These are phyloP conservation scores for Gephyroberyx darwinii DNA, from an alignment of 2,797 vertebrate genomes.

Conservation along the genomic window DNA sequence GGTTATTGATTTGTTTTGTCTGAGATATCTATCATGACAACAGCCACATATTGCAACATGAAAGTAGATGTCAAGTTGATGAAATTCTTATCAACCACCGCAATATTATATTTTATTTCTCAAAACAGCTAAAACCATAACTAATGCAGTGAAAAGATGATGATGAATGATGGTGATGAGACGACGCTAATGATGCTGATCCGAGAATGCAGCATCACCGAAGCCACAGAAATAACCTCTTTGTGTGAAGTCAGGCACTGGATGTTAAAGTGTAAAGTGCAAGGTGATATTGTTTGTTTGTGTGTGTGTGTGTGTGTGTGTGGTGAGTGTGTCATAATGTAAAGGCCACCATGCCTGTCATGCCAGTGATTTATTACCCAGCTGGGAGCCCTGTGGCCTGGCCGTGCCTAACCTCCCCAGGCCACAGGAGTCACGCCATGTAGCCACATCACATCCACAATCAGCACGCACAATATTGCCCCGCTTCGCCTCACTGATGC, in stretches of 20 bases:
- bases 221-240: conserved; percentile 13
- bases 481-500: conserved; percentile 69
- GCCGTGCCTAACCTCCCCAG: conserved; percentile 50
- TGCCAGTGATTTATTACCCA: conserved; percentile 78
- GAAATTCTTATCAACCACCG: conserved; percentile 48
- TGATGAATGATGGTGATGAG: conserved; percentile 22
- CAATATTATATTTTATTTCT: conserved; percentile 59
- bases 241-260: neutral
- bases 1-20: conserved; percentile 77
- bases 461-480: conserved; percentile 72
- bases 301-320: neutral
- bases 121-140: conserved; percentile 42
- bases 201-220: conserved; percentile 21
- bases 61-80: conserved; percentile 36
- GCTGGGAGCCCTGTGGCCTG: conserved; percentile 58
- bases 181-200: conserved; percentile 9
- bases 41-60: conserved; percentile 55
- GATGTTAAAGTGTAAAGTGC: conserved; percentile 5
- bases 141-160: conserved; percentile 21
- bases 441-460: conserved; percentile 65
- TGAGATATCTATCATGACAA: conserved; percentile 67
- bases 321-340: conserved; percentile 47
- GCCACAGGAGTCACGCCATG: conserved; percentile 59
- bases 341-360: conserved; percentile 75
- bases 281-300: conserved; percentile 13